These are phyloP conservation scores for Macquaria ambigua DNA, from an alignment of 2,113 vertebrate species.

Conservation along the genomic window DNA sequence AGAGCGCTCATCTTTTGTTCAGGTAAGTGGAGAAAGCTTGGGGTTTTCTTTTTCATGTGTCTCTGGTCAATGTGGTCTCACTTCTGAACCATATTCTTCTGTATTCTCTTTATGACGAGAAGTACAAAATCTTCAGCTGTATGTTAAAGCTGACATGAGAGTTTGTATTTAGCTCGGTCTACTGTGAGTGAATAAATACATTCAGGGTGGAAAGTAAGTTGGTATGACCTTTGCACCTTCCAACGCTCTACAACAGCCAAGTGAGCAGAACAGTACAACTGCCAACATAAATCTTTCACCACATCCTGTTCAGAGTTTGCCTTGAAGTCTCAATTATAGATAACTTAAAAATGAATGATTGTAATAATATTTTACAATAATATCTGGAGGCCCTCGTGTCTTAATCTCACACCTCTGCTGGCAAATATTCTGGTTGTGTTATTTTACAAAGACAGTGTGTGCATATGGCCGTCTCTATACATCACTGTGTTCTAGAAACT, in stretches of 20 bases:
- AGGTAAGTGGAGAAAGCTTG: slow-evolving; percentile 52
- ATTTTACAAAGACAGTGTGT: not conserved
- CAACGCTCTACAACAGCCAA: not conserved
- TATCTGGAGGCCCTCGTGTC: not conserved
- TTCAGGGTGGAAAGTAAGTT: not conserved
- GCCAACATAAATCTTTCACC: slow-evolving; percentile 35
- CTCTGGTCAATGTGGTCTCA: not conserved
- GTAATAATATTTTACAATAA: not conserved
- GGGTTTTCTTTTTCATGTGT: not conserved
- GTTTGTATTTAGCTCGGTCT: not conserved
- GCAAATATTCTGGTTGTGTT: not conserved
- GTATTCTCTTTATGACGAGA: not conserved
- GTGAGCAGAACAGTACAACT: not conserved
- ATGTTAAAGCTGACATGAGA: not conserved
- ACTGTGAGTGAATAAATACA: not conserved
- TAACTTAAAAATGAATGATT: not conserved
- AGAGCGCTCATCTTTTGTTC: not conserved
- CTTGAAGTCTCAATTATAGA: not conserved
- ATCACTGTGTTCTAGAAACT: not conserved
- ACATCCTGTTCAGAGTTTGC: slow-evolving; percentile 53
- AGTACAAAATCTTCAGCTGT: not conserved
- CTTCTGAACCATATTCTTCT: not conserved
- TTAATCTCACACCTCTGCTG: not conserved
- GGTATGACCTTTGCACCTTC: not conserved
- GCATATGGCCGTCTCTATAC: not conserved